Evolutionary conservation across 2,888 invertebrate genomes (phyloP).

Genomic region (Pimpla rufipes): DNA sequence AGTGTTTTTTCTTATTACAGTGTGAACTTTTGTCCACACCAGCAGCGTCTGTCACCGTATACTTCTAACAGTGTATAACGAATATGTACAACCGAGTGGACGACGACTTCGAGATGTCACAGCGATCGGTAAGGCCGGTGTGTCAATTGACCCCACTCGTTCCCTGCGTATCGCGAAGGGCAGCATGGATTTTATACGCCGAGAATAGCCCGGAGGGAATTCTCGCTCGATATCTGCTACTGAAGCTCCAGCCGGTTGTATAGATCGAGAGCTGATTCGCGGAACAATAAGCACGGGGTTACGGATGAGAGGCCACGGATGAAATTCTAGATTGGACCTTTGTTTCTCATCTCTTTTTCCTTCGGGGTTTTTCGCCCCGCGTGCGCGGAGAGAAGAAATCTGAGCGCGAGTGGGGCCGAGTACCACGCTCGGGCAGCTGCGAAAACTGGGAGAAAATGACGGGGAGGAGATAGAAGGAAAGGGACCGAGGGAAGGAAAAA

Average conservation of each 20-base stretch:
- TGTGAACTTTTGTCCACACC: too few relatives aligned
- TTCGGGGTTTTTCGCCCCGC: background rate
- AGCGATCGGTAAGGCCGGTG: too few relatives aligned
- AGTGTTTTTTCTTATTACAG: too few relatives aligned
- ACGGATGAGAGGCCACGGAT: constrained; percentile 34
- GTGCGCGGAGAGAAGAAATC: constrained; percentile 7
- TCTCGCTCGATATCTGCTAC: background rate
- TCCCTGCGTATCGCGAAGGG: background rate
- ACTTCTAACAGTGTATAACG: too few relatives aligned
- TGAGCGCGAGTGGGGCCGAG: constrained; percentile 3
- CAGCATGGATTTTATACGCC: background rate
- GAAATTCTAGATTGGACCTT: constrained; percentile 27
- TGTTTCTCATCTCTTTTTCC: constrained; percentile 1
- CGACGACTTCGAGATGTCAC: too few relatives aligned
- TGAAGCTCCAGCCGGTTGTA: background rate
- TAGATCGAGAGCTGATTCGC: constrained; percentile 21
- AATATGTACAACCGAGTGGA: too few relatives aligned
- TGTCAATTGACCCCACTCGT: too few relatives aligned
- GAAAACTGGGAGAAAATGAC: constrained; percentile 8
- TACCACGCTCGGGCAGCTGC: constrained; percentile 21
- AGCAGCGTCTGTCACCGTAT: too few relatives aligned
- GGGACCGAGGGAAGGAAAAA: constrained; percentile 22
- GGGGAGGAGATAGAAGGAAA: constrained; percentile 19
- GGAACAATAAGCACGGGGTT: constrained; percentile 23
- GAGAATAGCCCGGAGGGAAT: background rate